Evolutionary conservation across 2,113 vertebrate species (phyloP), one percentile per base, ranked within the genome.

Genomic region (Otis tarda): DNA sequence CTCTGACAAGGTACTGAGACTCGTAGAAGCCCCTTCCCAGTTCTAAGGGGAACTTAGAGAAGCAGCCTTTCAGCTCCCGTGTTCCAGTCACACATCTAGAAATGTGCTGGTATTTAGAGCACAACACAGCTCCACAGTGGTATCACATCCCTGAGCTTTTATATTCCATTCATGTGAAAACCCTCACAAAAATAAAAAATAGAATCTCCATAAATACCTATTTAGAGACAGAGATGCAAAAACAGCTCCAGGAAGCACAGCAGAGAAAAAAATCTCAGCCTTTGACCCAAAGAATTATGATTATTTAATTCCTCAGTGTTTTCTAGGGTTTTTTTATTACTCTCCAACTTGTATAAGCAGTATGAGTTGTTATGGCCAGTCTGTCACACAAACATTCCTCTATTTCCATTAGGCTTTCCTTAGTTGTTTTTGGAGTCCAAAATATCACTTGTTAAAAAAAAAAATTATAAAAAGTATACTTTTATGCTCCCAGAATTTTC

Each of bases 11-110:
- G 31, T 76, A 27, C 19, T 41, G 6, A 67, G 43, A 74, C 3
- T 31, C 12, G 0, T 4, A 59, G 17, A 3, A 78, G 16, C 13
- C 33, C 15, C 1, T 52, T 70, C 39, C 37, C 11, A 47, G 6
- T 45, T 57, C 61, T 57, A 70, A 55, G 10, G 7, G 12, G 15
- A 85, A 53, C 7, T 10, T 22, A 16, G 22, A 67, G 37, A 45
- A 85, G 56, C 0, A 31, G 41, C 50, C 45, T 52, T 47, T 15
- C 45, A 61, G 13, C 6, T 39, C 16, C 27, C 3, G 2, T 6
- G 21, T 30, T 61, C 39, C 2, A 53, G 21, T 35, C 31, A 52
- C 57, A 31, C 24, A 45, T 14, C n/a, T 55, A 19, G 49, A 87
- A 50, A 57, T 2, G 4, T 3, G 21, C 2, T 25, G 15, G 2